phyloP scores from a whole-genome alignment of 1,140 invertebrate species.

The Stegodyphus dumicola region DNA sequence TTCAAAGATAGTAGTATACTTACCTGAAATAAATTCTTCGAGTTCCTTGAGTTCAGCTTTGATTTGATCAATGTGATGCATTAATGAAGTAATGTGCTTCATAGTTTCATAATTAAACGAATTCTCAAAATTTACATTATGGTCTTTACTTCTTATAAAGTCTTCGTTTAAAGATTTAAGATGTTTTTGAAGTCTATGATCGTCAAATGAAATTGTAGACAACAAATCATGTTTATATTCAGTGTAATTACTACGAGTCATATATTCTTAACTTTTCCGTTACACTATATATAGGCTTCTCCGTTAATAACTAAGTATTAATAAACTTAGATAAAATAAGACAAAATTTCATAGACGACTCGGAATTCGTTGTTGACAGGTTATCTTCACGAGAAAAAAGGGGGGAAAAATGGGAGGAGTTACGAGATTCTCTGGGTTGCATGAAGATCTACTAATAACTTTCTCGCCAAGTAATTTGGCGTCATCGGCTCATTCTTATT shows the following conservation, averaged over 20 bases:
- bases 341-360: no score
- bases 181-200: slow-evolving; percentile 26
- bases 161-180: slow-evolving; percentile 3
- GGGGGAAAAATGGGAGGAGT: no score
- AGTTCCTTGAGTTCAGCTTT: slow-evolving; percentile 21
- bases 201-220: background rate
- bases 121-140: background rate
- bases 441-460: no score
- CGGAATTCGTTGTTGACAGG: no score
- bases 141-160: background rate
- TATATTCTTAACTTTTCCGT: no score
- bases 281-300: no score
- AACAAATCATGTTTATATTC: background rate
- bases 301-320: no score
- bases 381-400: no score
- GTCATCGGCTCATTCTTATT: no score
- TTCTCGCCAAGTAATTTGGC: no score
- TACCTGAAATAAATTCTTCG: slow-evolving; percentile 11
- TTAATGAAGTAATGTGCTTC: background rate
- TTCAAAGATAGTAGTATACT: background rate
- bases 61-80: background rate
- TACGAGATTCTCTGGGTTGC: no score
- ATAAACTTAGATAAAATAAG: no score
- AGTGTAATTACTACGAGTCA: background rate
- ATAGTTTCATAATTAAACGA: background rate